phyloP scores from a whole-genome alignment of 2,797 vertebrate species.

The Protosalanx chinensis region DNA sequence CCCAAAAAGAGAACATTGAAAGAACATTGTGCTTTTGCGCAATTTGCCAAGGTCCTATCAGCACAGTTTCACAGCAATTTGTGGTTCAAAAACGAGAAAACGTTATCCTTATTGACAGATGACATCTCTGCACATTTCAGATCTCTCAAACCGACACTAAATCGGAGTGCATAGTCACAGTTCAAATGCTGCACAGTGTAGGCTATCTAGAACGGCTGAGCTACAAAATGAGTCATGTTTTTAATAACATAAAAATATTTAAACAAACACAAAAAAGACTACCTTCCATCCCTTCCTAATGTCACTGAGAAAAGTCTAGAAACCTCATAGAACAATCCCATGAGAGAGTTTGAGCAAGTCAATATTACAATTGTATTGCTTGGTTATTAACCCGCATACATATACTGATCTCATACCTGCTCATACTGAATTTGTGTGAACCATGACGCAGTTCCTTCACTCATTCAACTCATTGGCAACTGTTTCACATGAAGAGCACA shows the following conservation, averaged over 20 bases:
- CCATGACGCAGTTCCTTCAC: too few species aligned
- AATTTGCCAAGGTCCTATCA: background rate
- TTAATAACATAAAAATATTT: background rate
- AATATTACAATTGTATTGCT: too few species aligned
- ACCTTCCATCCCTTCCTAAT: too few species aligned
- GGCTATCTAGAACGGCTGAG: background rate
- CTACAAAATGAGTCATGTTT: background rate
- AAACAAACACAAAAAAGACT: background rate
- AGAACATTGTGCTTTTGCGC: slow-evolving; percentile 16
- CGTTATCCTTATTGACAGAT: background rate
- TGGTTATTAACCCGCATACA: too few species aligned
- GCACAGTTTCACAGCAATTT: background rate
- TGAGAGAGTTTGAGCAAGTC: too few species aligned
- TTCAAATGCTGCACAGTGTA: background rate
- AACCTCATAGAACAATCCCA: too few species aligned
- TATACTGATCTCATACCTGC: too few species aligned
- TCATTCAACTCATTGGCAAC: too few species aligned
- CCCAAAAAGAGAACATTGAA: too few species aligned
- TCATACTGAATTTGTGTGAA: too few species aligned
- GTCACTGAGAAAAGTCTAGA: too few species aligned
- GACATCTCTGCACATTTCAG: background rate
- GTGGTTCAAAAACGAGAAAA: background rate
- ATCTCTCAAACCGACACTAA: background rate
- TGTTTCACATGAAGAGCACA: too few species aligned
- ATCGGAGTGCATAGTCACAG: background rate